These are phyloP conservation scores for Hololepta plana DNA, from an alignment of 2,888 invertebrate species.

Conservation along the genomic window DNA sequence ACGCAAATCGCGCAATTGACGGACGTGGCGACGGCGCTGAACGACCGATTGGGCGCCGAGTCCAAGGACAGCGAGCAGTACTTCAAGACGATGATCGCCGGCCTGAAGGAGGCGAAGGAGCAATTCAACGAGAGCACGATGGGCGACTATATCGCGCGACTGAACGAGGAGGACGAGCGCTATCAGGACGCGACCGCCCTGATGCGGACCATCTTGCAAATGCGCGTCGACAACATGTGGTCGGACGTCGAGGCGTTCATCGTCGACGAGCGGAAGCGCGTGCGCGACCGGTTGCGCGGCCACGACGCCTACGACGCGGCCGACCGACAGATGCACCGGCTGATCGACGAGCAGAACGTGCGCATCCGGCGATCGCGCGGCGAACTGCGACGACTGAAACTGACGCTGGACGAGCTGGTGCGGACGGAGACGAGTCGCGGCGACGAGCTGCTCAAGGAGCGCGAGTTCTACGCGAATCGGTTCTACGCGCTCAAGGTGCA, in stretches of 20 bases:
- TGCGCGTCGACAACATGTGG: too few relatives aligned
- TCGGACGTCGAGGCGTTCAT: too few relatives aligned
- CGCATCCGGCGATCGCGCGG: too few relatives aligned
- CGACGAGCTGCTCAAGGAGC: conserved; percentile 18
- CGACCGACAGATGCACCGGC: too few relatives aligned
- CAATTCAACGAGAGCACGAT: conserved; percentile 18
- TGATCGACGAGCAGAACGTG: too few relatives aligned
- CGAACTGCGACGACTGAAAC: too few relatives aligned
- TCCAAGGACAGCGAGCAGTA: conserved; percentile 28
- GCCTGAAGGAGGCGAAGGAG: conserved; percentile 28
- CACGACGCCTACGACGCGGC: too few relatives aligned
- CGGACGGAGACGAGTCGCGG: conserved; percentile 2
- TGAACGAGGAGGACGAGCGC: conserved; percentile 18
- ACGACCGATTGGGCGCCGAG: conserved; percentile 5
- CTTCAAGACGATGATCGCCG: conserved; percentile 29
- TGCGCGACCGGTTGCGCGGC: too few relatives aligned
- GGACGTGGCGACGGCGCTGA: conserved; percentile 20
- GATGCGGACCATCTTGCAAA: too few relatives aligned
- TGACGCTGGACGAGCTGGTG: conserved; percentile 8
- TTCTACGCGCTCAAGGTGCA: conserved; percentile 8
- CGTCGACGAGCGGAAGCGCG: too few relatives aligned
- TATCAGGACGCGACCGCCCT: too few relatives aligned
- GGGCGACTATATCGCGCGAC: conserved; percentile 17
- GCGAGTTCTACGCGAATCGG: conserved; percentile 20
- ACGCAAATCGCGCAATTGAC: conserved; percentile 19